These are phyloP conservation scores for Globodera ellingtonae DNA, from an alignment of 1,140 invertebrate genomes.

Conservation along the genomic window DNA sequence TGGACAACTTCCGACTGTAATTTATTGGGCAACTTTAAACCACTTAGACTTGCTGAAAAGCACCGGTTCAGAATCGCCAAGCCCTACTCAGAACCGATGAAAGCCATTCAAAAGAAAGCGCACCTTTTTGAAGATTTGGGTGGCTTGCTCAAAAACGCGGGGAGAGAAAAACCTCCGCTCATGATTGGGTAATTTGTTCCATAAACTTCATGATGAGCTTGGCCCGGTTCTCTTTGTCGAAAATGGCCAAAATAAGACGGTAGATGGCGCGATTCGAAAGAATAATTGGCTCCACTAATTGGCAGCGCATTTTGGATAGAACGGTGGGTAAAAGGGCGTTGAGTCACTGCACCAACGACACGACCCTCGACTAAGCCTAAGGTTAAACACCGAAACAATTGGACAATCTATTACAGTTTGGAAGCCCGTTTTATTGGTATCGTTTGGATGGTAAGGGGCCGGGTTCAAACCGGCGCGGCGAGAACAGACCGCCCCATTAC, in stretches of 20 bases:
- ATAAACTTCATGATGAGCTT: neutral
- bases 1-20: constrained; percentile 50
- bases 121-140: neutral
- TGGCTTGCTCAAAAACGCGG: neutral
- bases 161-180: neutral
- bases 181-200: neutral
- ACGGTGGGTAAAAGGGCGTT: neutral
- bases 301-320: neutral
- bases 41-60: no score
- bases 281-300: neutral
- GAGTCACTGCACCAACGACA: neutral
- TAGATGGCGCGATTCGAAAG: neutral
- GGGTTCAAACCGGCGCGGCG: no score
- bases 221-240: neutral
- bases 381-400: no score
- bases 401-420: no score
- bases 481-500: no score
- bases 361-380: neutral
- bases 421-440: no score
- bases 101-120: neutral
- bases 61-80: no score
- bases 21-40: no score
- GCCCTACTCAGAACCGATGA: neutral
- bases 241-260: neutral
- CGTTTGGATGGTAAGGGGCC: no score